These are phyloP conservation scores for Candoia aspera DNA, from an alignment of 2,113 vertebrate genomes.

Conservation along the genomic window DNA sequence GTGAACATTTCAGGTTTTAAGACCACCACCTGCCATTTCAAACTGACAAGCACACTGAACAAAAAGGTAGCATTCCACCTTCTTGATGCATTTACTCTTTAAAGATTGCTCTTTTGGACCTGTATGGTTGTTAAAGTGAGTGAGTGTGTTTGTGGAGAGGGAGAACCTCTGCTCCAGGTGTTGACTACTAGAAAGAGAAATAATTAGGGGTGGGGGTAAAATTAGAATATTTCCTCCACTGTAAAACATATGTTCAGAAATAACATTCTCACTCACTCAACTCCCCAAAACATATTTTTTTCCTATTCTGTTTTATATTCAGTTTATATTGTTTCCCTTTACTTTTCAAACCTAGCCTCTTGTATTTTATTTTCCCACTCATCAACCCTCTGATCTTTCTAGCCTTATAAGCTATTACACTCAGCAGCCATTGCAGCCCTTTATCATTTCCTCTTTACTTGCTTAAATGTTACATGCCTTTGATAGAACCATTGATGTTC, in stretches of 20 bases:
- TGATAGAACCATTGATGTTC: constrained; percentile 66
- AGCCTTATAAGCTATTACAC: constrained; percentile 47
- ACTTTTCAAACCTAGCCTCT: constrained; percentile 62
- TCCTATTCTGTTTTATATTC: constrained; percentile 25
- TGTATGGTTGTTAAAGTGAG: constrained; percentile 32
- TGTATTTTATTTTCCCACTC: constrained; percentile 41
- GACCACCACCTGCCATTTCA: constrained; percentile 41
- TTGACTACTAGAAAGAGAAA: constrained; percentile 20
- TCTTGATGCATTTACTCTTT: constrained; percentile 32
- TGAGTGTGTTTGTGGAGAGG: not conserved
- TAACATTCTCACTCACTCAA: constrained; percentile 24
- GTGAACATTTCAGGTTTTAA: constrained; percentile 53
- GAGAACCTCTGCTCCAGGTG: accelerated
- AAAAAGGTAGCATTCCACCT: constrained; percentile 11
- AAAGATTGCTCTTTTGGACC: not conserved
- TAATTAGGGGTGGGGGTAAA: not conserved
- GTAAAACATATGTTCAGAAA: constrained; percentile 19
- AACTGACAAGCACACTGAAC: constrained; percentile 41
- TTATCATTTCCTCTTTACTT: constrained; percentile 61
- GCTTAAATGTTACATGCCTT: constrained; percentile 61
- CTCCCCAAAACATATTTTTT: constrained; percentile 34
- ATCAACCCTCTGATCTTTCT: constrained; percentile 65
- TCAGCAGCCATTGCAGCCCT: constrained; percentile 56
- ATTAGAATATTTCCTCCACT: not conserved
- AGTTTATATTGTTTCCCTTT: constrained; percentile 57